Conservation (phyloP, 2,888 invertebrate species). For the Rotaria magnacalcarata region DNA sequence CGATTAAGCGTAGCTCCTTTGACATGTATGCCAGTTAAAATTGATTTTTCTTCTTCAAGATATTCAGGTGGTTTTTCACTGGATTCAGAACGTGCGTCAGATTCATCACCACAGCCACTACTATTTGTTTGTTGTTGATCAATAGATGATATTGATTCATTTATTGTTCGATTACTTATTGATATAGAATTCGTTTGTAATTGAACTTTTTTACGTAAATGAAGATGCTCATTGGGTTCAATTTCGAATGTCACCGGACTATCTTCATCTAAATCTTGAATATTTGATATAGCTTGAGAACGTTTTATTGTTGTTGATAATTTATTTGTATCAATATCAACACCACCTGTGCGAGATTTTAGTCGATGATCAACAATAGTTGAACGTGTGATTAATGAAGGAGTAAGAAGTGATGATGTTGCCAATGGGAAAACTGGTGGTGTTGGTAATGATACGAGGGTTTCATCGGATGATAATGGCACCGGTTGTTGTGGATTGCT, state of each 20-base stretch:
- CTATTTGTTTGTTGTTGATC: conserved; percentile 7
- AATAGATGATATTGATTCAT: not conserved
- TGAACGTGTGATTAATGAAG: not conserved
- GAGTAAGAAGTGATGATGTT: not conserved
- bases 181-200: not conserved
- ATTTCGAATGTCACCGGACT: conserved; percentile 41
- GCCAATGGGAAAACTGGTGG: not conserved
- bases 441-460: not conserved
- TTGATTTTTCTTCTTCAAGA: conserved; percentile 40
- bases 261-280: conserved; percentile 42
- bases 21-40: conserved; percentile 37
- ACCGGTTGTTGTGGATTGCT: not conserved
- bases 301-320: conserved; percentile 36
- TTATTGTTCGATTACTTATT: not conserved
- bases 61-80: conserved; percentile 30
- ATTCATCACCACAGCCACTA: conserved; percentile 23
- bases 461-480: not conserved
- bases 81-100: conserved; percentile 1
- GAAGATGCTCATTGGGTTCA: not conserved
- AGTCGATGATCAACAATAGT: not conserved
- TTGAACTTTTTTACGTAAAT: not conserved
- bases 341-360: not conserved
- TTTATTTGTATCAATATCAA: conserved; percentile 2
- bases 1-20: conserved; percentile 41
- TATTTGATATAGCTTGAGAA: conserved; percentile 40